phyloP scores from a whole-genome alignment of 1,140 invertebrate genomes.

The Parasteatoda tepidariorum region DNA sequence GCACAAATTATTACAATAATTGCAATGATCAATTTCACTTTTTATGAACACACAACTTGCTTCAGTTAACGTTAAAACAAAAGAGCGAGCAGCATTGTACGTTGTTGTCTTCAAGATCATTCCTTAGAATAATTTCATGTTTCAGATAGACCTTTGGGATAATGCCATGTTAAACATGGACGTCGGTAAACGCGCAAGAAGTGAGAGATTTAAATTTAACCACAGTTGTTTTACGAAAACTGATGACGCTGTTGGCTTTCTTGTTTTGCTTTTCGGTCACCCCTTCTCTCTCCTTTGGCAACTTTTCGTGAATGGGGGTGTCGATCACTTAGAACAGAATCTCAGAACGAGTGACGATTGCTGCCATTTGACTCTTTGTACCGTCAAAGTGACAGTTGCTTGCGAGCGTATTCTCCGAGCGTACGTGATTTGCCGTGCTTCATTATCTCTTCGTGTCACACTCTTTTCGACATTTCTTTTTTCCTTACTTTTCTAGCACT shows the following conservation, averaged over 20 bases:
- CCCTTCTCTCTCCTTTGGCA: constrained; percentile 1
- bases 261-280: not conserved
- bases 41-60: too few relatives aligned
- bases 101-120: too few relatives aligned
- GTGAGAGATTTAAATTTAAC: constrained; percentile 45
- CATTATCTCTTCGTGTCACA: constrained; percentile 44
- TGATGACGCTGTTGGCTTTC: not conserved
- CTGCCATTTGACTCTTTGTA: not conserved
- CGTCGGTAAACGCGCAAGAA: constrained; percentile 25
- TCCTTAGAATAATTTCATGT: too few relatives aligned
- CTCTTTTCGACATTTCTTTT: constrained; percentile 21
- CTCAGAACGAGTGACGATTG: not conserved
- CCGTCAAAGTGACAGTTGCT: constrained; percentile 16
- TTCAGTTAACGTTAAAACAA: too few relatives aligned
- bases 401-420: not conserved
- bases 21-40: too few relatives aligned
- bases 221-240: constrained; percentile 28
- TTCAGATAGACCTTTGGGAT: constrained; percentile 26
- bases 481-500: not conserved
- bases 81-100: too few relatives aligned
- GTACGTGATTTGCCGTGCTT: constrained; percentile 24
- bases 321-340: not conserved
- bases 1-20: too few relatives aligned
- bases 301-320: constrained; percentile 13
- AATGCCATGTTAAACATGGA: constrained; percentile 6